phyloP scores from a whole-genome alignment of 2,113 vertebrate species.

The Axis porcinus region DNA sequence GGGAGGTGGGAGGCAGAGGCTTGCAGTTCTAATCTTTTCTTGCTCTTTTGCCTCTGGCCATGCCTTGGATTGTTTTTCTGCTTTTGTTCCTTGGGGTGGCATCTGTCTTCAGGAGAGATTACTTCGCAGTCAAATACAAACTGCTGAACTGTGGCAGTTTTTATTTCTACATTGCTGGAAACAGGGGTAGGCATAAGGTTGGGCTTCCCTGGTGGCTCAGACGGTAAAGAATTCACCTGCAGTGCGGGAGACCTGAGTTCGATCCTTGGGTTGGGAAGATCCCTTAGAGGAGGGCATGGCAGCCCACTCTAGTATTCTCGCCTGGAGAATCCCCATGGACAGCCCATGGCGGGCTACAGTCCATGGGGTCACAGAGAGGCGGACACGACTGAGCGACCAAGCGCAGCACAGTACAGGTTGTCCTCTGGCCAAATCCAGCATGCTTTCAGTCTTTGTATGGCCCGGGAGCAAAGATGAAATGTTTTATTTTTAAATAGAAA shows the following conservation, averaged over 20 bases:
- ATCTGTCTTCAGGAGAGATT: slow-evolving; percentile 74
- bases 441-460: neutral
- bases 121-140: slow-evolving; percentile 56
- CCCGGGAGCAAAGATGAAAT: neutral
- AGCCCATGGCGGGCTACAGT: neutral
- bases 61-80: slow-evolving; percentile 68
- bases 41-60: slow-evolving; percentile 67
- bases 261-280: neutral
- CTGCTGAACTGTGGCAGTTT: slow-evolving; percentile 46
- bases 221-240: neutral
- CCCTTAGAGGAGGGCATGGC: neutral
- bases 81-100: slow-evolving; percentile 74
- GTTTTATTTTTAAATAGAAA: slow-evolving; percentile 17
- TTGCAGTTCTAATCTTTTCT: slow-evolving; percentile 54
- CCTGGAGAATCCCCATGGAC: neutral
- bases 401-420: neutral
- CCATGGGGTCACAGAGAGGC: neutral
- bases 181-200: neutral
- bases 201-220: neutral
- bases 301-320: neutral
- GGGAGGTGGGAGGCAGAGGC: neutral
- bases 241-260: neutral
- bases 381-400: neutral
- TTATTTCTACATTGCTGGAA: neutral
- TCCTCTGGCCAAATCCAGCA: neutral